Evolutionary conservation across 2,113 vertebrate species (phyloP).

Genomic region (Mystacornis crossleyi): DNA sequence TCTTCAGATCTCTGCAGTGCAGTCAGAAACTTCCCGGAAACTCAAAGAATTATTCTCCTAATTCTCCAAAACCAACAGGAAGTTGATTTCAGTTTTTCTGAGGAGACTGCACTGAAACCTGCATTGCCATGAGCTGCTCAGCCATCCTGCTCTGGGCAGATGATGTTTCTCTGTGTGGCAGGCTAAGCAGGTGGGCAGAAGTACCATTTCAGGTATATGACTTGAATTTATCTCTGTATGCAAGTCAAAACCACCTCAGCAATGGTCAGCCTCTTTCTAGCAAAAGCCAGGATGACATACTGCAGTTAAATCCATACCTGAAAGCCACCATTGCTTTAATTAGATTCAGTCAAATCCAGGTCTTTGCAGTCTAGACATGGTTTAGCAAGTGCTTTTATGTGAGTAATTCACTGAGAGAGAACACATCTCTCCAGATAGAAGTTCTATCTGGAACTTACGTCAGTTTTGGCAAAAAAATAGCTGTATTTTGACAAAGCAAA

Average conservation of each 20-base stretch:
- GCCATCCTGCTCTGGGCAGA: neutral
- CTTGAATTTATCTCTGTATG: neutral
- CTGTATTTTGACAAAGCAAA: neutral
- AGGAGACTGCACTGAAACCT: neutral
- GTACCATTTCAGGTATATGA: neutral
- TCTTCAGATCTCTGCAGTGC: neutral
- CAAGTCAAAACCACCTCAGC: neutral
- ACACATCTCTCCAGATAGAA: neutral
- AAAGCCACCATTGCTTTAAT: conserved; percentile 20
- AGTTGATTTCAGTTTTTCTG: neutral
- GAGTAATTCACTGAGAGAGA: neutral
- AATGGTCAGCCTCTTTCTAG: neutral
- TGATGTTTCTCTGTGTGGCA: neutral
- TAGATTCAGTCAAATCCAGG: conserved; percentile 34
- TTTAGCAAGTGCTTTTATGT: conserved; percentile 40
- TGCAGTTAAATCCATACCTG: conserved; percentile 2
- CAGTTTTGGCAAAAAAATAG: neutral
- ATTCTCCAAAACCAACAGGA: neutral
- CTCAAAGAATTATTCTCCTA: neutral
- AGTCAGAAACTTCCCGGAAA: neutral
- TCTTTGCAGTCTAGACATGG: conserved; percentile 59
- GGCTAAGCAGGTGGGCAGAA: neutral
- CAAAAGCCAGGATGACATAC: neutral
- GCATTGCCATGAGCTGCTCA: fast-evolving
- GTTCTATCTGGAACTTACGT: neutral